A percentile compares a stretch with the other conserved stretches of the same genome.
phyloP scores from a whole-genome alignment of 2,888 invertebrate genomes.

The Cantharis nigra region DNA sequence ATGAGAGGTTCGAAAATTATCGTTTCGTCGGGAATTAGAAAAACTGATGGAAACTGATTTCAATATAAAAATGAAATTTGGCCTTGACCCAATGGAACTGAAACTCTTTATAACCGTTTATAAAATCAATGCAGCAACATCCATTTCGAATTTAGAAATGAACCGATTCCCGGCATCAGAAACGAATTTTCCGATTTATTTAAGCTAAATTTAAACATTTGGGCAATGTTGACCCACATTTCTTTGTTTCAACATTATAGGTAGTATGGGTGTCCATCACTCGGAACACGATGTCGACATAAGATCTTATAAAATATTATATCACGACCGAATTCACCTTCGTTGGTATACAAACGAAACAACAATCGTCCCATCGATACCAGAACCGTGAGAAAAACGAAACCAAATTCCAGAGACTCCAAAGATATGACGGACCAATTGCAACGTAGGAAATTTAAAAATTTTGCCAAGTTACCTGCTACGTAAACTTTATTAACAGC shows the following conservation, averaged over 20 bases:
- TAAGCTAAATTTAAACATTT: neutral
- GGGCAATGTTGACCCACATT: neutral
- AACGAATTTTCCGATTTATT: neutral
- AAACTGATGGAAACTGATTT: neutral
- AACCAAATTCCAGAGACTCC: neutral
- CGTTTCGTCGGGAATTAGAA: neutral
- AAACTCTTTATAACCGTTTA: neutral
- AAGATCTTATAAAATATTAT: neutral
- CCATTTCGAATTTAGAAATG: neutral
- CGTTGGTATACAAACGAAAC: neutral
- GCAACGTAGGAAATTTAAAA: neutral
- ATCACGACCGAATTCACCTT: neutral
- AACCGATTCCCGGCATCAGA: neutral
- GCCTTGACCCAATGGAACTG: neutral
- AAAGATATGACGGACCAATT: neutral
- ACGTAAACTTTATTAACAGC: neutral
- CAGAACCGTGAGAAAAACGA: neutral
- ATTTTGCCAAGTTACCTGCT: neutral
- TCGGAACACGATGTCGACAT: neutral
- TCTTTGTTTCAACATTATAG: neutral
- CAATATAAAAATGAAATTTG: neutral
- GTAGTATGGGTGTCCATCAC: neutral
- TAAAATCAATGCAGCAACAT: neutral
- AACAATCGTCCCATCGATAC: neutral
- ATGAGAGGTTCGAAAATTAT: neutral